Conservation (phyloP, 2,113 vertebrate species). For the Crotophaga sulcirostris region DNA sequence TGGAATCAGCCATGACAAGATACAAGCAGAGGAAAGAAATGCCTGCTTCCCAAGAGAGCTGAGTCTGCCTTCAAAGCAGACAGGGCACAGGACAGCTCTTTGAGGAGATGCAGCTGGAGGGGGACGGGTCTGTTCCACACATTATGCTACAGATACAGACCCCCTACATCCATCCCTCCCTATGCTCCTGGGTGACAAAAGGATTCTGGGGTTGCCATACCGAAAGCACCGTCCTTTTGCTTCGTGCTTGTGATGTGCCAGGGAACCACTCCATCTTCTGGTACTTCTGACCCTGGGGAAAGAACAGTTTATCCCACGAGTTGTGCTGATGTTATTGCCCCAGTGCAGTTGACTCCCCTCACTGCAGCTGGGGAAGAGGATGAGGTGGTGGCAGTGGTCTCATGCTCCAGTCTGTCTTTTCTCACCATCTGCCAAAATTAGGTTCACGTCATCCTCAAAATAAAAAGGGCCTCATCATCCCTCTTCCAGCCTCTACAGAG, state of each 20-base stretch:
- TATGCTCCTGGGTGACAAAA: not conserved
- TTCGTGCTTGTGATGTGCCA: not conserved
- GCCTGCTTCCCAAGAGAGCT: not conserved
- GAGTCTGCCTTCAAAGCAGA: not conserved
- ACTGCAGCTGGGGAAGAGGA: not conserved
- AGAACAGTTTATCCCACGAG: not conserved
- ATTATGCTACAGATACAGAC: not conserved
- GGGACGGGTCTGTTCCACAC: not conserved
- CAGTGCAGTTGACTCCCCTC: fast-evolving
- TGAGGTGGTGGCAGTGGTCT: not conserved
- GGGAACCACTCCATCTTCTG: not conserved
- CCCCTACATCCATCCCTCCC: not conserved
- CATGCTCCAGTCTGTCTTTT: not conserved
- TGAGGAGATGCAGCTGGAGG: not conserved
- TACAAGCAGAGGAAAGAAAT: not conserved
- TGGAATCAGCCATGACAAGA: not conserved
- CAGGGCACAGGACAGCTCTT: not conserved
- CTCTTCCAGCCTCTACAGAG: not conserved
- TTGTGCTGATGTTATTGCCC: not conserved
- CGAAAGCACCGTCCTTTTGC: not conserved
- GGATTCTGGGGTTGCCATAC: not conserved
- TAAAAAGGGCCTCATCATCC: not conserved
- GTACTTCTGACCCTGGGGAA: not conserved
- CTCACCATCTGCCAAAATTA: not conserved
- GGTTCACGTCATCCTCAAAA: not conserved